phyloP scores from a whole-genome alignment of 1,140 invertebrate genomes.

The Heliconius hewitsoni region DNA sequence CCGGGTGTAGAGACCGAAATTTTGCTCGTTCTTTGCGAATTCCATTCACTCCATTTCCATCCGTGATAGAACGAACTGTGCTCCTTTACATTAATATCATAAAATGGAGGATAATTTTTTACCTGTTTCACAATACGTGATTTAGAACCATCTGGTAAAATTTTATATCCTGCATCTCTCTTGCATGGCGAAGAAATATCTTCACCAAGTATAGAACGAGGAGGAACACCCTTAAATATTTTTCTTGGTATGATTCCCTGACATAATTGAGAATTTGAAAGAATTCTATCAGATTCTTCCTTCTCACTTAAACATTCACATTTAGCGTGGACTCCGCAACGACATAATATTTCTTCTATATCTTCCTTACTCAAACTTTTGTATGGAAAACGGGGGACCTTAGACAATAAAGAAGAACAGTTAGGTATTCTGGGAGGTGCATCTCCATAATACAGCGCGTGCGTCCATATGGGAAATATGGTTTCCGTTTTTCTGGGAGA shows the following conservation, averaged over 20 bases:
- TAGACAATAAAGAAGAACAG: conserved; percentile 54
- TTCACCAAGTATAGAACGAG: conserved; percentile 34
- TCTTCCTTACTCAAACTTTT: conserved; percentile 52
- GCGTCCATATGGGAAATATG: conserved; percentile 53
- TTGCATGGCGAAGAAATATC: conserved; percentile 47
- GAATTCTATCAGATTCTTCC: conserved; percentile 29
- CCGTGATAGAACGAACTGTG: conserved; percentile 60
- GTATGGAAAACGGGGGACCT: conserved; percentile 61
- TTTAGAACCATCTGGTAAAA: conserved; percentile 41
- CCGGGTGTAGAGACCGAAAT: conserved; percentile 46
- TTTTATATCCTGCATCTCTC: conserved; percentile 48
- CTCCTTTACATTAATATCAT: conserved; percentile 53
- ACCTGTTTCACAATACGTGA: conserved; percentile 39
- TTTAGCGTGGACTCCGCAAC: conserved; percentile 50
- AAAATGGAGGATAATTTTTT: conserved; percentile 52
- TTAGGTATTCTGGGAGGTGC: conserved; percentile 51
- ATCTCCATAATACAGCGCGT: conserved; percentile 51
- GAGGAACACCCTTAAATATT: conserved; percentile 57
- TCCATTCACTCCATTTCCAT: conserved; percentile 71
- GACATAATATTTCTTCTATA: conserved; percentile 57
- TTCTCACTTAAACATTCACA: conserved; percentile 56
- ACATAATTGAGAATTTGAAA: conserved; percentile 35
- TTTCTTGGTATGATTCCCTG: conserved; percentile 52
- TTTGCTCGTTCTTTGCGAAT: conserved; percentile 43
- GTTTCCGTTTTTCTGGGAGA: conserved; percentile 41